Evolutionary conservation across 2,888 invertebrate genomes (phyloP).

Genomic region (Ophonus ardosiacus): DNA sequence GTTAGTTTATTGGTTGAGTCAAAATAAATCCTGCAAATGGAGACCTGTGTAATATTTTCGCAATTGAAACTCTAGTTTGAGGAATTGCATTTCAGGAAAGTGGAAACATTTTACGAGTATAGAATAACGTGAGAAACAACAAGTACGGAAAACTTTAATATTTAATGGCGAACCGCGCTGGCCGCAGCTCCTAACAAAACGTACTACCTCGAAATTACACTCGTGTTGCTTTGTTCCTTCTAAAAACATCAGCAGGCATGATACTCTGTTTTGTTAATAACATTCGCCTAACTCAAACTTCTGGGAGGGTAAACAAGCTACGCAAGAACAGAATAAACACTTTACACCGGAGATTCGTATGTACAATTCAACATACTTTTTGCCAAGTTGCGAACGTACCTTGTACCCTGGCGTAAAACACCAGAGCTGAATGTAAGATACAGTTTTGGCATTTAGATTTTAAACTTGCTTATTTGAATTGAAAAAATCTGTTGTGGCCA

Average conservation of each 20-base stretch:
- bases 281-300: slow-evolving; percentile 21
- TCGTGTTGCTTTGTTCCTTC: slow-evolving; percentile 38
- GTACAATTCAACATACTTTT: background rate
- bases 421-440: too few relatives aligned
- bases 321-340: background rate
- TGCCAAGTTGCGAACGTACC: background rate
- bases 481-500: too few relatives aligned
- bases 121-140: slow-evolving; percentile 51
- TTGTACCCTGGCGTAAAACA: too few relatives aligned
- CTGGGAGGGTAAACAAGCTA: background rate
- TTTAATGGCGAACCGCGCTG: slow-evolving; percentile 36
- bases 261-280: slow-evolving; percentile 48
- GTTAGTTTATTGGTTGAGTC: background rate
- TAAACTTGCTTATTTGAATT: too few relatives aligned
- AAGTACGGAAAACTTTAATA: slow-evolving; percentile 52
- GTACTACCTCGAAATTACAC: slow-evolving; percentile 37
- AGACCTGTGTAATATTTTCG: background rate
- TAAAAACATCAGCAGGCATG: slow-evolving; percentile 48
- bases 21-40: background rate
- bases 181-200: slow-evolving; percentile 33
- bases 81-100: slow-evolving; percentile 18
- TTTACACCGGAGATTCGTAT: background rate
- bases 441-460: too few relatives aligned
- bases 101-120: slow-evolving; percentile 32
- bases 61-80: background rate